These are phyloP conservation scores for Pomatorhinus ruficollis DNA, from an alignment of 2,113 vertebrate species.

Conservation along the genomic window DNA sequence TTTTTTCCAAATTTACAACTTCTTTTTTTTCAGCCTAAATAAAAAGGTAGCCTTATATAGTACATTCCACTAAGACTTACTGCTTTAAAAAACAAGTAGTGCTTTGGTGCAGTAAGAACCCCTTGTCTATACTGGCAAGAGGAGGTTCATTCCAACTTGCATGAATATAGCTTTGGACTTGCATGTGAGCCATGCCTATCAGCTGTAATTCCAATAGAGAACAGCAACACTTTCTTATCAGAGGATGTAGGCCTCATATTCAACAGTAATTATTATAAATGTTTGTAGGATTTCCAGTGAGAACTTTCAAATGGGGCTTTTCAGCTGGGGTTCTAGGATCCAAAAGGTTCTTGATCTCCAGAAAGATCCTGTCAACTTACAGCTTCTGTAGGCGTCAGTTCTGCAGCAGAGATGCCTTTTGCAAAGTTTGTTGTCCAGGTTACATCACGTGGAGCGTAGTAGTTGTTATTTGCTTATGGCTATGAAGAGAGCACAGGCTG, in stretches of 20 bases:
- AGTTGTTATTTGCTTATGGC: neutral
- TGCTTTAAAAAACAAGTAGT: neutral
- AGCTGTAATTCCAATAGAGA: neutral
- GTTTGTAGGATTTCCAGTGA: neutral
- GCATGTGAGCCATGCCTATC: neutral
- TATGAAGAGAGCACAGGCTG: neutral
- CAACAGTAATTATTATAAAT: neutral
- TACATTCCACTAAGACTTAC: neutral
- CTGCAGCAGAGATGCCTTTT: neutral
- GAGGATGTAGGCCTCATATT: neutral
- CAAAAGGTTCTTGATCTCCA: neutral
- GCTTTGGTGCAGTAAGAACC: neutral
- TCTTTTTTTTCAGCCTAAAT: neutral
- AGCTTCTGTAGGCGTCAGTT: neutral
- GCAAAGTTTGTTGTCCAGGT: neutral
- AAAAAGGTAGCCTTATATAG: neutral
- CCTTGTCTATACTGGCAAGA: neutral
- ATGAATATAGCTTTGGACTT: neutral
- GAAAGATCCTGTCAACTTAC: neutral
- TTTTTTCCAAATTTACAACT: neutral
- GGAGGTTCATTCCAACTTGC: neutral
- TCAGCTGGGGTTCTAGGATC: neutral
- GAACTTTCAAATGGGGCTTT: neutral
- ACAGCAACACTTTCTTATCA: neutral
- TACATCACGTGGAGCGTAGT: neutral